A percentile compares a stretch with the other conserved stretches of the same genome.
Evolutionary conservation across 2,888 invertebrate genomes (phyloP).

Genomic region (Azorinus chamasolen): DNA sequence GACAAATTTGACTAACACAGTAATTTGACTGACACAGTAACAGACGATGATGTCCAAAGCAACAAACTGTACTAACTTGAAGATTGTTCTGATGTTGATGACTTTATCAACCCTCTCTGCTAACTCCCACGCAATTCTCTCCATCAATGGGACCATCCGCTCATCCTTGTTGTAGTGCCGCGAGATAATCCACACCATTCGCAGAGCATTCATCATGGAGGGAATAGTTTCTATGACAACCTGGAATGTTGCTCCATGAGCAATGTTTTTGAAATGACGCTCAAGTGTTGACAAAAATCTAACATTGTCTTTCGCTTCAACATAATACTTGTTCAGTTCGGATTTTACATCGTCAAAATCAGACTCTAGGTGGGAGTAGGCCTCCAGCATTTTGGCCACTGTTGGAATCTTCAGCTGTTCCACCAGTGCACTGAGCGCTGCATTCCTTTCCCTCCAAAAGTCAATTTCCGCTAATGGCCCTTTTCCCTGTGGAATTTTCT

Average conservation of each 20-base stretch:
- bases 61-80: slow-evolving; percentile 92
- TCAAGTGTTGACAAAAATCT: slow-evolving; percentile 92
- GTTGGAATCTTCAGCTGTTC: slow-evolving; percentile 93
- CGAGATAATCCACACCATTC: slow-evolving; percentile 97
- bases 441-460: slow-evolving; percentile 94
- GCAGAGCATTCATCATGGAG: slow-evolving; percentile 93
- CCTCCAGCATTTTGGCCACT: slow-evolving; percentile 89
- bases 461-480: slow-evolving; percentile 95
- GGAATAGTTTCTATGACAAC: slow-evolving; percentile 92
- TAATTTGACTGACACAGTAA: too few relatives aligned
- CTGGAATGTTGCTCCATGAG: slow-evolving; percentile 90
- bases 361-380: slow-evolving; percentile 88
- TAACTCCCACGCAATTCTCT: slow-evolving; percentile 94
- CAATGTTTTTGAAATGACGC: slow-evolving; percentile 92
- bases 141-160: slow-evolving; percentile 94
- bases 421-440: slow-evolving; percentile 91
- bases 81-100: slow-evolving; percentile 91
- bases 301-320: slow-evolving; percentile 92
- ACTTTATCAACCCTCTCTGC: slow-evolving; percentile 92
- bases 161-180: slow-evolving; percentile 94
- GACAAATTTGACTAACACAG: too few relatives aligned
- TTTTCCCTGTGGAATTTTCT: slow-evolving; percentile 88
- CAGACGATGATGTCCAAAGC: too few relatives aligned
- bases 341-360: slow-evolving; percentile 89
- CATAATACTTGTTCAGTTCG: slow-evolving; percentile 90